Conservation (phyloP, 2,797 vertebrate genomes). For the Rhynchonycteris naso region DNA sequence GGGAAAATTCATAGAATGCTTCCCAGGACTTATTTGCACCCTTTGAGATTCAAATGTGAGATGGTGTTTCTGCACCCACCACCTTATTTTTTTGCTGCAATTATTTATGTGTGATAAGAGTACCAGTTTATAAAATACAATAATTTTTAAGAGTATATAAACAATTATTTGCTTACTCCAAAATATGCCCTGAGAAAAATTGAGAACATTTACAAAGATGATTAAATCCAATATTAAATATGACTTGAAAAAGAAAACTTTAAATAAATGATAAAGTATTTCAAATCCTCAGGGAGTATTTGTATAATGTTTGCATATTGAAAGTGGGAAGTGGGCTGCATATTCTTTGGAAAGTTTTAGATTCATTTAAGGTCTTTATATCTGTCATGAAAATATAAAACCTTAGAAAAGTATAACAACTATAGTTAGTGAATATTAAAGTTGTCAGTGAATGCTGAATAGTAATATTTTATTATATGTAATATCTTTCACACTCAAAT, state of each 20-base stretch:
- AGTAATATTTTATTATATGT: not conserved
- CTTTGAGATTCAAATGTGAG: constrained; percentile 38
- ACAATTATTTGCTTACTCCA: constrained; percentile 20
- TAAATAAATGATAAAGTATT: constrained; percentile 8
- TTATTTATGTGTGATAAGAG: constrained; percentile 51
- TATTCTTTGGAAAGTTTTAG: not conserved
- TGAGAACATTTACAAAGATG: constrained; percentile 29
- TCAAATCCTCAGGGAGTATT: not conserved
- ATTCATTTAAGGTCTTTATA: not conserved
- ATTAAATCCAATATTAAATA: constrained; percentile 48
- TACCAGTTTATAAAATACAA: not conserved
- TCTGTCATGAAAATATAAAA: not conserved
- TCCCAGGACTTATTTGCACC: constrained; percentile 46
- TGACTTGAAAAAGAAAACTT: constrained; percentile 32
- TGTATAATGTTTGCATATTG: not conserved
- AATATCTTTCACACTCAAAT: not conserved
- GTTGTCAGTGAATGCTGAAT: not conserved
- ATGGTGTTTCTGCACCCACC: not conserved
- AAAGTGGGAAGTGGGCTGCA: not conserved
- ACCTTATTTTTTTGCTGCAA: constrained; percentile 4
- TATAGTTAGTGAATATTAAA: constrained; percentile 5
- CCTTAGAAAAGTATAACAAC: not conserved
- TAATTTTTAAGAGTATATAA: not conserved
- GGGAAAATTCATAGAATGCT: constrained; percentile 42
- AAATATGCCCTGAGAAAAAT: constrained; percentile 27